Percentiles rank a stretch among this genome's conserved stretches.
Evolutionary conservation across 2,797 vertebrate genomes (phyloP).

Genomic region (Takifugu rubripes): DNA sequence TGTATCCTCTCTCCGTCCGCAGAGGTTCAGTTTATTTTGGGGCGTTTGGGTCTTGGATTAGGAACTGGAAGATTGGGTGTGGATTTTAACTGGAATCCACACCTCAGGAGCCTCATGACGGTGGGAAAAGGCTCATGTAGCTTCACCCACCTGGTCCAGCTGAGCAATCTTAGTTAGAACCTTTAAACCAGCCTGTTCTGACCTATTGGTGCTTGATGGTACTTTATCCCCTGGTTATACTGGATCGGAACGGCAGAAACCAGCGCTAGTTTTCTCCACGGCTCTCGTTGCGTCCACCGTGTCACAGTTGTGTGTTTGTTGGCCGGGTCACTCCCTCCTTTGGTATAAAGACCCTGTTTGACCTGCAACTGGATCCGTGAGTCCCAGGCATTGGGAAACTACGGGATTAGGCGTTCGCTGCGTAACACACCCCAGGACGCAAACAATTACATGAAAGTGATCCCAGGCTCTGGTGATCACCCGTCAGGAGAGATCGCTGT

Average conservation of each 20-base stretch:
- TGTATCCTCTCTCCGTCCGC: conserved; percentile 15
- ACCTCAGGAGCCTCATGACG: conserved; percentile 53
- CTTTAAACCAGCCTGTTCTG: neutral
- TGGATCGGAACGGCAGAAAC: neutral
- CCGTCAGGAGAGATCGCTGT: conserved; percentile 23
- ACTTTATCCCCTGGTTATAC: conserved; percentile 2
- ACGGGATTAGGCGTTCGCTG: conserved; percentile 59
- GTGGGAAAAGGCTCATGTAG: conserved; percentile 24
- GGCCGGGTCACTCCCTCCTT: conserved; percentile 38
- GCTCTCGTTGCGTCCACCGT: neutral
- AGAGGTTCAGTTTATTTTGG: neutral
- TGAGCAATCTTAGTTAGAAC: conserved; percentile 19
- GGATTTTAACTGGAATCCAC: conserved; percentile 70
- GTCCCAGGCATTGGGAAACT: conserved; percentile 48
- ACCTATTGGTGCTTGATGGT: neutral
- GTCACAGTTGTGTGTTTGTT: conserved; percentile 28
- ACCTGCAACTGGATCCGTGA: conserved; percentile 61
- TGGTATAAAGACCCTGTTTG: conserved; percentile 51
- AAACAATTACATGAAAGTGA: conserved; percentile 63
- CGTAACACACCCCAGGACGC: conserved; percentile 55
- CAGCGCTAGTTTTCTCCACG: neutral
- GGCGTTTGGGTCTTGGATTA: conserved; percentile 17
- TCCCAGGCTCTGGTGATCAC: conserved; percentile 42
- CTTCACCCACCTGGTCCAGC: conserved; percentile 35
- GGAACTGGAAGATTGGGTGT: conserved; percentile 56